Percentiles rank a stretch among this genome's conserved stretches.
Conservation (phyloP, 2,888 invertebrate genomes). For the Apomyelois bistriatella region DNA sequence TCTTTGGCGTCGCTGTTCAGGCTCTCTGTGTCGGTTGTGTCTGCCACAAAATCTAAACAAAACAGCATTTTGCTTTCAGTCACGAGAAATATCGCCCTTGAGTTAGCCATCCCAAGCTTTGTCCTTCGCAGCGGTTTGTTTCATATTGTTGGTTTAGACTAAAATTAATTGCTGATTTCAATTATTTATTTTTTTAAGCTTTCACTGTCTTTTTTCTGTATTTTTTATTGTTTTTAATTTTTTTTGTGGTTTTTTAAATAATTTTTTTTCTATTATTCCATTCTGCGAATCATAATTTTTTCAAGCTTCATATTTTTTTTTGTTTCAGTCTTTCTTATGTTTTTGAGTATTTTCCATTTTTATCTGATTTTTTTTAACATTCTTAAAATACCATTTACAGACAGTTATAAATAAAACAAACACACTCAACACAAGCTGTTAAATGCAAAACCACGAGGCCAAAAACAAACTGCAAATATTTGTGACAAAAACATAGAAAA, state of each 20-base stretch:
- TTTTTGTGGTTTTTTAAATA: conserved; percentile 9
- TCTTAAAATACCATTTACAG: not conserved
- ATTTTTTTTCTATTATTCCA: not conserved
- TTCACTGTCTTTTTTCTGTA: conserved; percentile 14
- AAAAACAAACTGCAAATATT: not conserved
- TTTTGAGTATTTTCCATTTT: too few relatives aligned
- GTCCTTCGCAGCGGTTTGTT: not conserved
- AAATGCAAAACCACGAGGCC: not conserved
- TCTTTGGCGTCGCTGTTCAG: conserved; percentile 38
- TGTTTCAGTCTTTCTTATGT: not conserved
- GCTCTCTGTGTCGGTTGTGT: conserved; percentile 75
- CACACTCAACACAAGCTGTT: not conserved
- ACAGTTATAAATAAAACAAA: not conserved
- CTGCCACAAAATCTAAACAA: conserved; percentile 74
- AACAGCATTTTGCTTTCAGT: conserved; percentile 33
- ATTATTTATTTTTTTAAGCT: not conserved
- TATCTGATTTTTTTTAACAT: too few relatives aligned
- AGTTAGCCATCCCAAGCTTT: not conserved
- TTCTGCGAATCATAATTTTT: conserved; percentile 6
- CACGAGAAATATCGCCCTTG: conserved; percentile 14
- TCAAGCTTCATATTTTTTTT: conserved; percentile 18
- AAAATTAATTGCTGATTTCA: not conserved
- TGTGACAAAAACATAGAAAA: not conserved
- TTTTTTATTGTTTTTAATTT: conserved; percentile 8
- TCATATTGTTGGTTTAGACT: not conserved